Percentiles rank a stretch among this genome's conserved stretches.
Evolutionary conservation across 2,113 vertebrate species (phyloP).

Genomic region (Corvus cornix): DNA sequence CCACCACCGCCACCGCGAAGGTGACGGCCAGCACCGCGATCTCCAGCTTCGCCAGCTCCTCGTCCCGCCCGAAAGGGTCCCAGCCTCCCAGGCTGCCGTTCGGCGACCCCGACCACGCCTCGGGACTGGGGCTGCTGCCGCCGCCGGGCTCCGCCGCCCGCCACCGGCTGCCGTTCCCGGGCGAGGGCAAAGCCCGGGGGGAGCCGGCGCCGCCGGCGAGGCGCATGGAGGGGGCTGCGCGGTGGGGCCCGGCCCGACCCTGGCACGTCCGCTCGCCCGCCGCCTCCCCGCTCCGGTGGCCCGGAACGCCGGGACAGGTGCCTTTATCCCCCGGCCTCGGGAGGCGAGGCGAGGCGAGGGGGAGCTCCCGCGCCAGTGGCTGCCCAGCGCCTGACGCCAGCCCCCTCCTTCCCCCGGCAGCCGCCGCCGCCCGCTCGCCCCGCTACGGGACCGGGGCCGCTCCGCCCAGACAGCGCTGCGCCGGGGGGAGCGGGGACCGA

Average conservation of each 20-base stretch:
- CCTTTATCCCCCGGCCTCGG: not conserved
- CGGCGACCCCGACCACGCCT: slow-evolving; percentile 2
- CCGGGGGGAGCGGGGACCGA: rapidly evolving
- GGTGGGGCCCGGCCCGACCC: not conserved
- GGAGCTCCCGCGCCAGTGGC: not conserved
- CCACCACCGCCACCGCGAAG: slow-evolving; percentile 88
- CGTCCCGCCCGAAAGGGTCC: slow-evolving; percentile 81
- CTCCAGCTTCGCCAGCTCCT: slow-evolving; percentile 91
- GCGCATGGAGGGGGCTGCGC: not conserved
- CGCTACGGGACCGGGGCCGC: not conserved
- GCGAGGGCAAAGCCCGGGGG: not conserved
- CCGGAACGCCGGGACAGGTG: not conserved
- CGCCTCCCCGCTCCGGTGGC: not conserved
- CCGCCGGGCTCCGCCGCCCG: not conserved
- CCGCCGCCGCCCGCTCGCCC: not conserved
- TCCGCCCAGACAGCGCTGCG: not conserved
- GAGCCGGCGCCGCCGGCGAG: not conserved
- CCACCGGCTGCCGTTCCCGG: slow-evolving; percentile 26
- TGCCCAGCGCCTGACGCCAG: not conserved
- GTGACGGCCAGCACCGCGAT: slow-evolving; percentile 87
- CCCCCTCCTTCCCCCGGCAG: not conserved
- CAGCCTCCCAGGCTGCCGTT: slow-evolving; percentile 50
- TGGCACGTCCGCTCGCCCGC: not conserved
- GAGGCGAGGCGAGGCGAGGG: not conserved
- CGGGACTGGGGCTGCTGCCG: not conserved